Base-by-base conservation (phyloP, 1,140 invertebrate genomes). In the Papilio aristodemus region DNA sequence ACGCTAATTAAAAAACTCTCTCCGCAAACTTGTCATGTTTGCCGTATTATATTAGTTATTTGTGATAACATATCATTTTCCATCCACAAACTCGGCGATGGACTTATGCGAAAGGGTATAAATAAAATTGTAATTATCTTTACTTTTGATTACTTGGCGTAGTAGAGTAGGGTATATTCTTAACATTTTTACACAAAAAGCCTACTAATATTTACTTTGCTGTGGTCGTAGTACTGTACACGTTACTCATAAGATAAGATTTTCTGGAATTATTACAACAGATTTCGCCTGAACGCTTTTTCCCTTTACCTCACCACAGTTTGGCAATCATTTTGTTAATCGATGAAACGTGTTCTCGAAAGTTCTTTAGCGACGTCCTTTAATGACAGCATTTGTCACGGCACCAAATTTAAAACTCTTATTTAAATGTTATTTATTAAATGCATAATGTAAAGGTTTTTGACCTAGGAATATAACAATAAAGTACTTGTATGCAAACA, bases 311-410 rank as follows among this genome's bases (percentile, higher is more conserved):
- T 19, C 14, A 54, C 9, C 8, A 22, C 19, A 54, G 19, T 54
- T 50, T 54, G 46, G 46, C 19, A 54, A 54, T 13, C 5, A 17
- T 43, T 54, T 54, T 54, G 19, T 54, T 54, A 22, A 22, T 54
- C 46, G 17, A 22, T 54, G 46, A 54, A 54, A 54, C 46, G 46
- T 54, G 46, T 22, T 22, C 46, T 17, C 22, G 17, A 43, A 46
- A 46, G 14, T 22, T 54, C 8, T 54, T 3, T 22, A 25, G 9
- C 10, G 17, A 54, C 3, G 9, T 25, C 11, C 22, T 39, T 39
- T 50, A 54, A 54, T 54, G 46, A 54, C 46, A 4, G 46, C 19
- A 54, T 54, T 13, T 54, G 19, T 25, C 46, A 54, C 19, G 11
- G 19, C 9, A 54, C 19, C 9, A 54, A 22, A 54, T 39, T 32